phyloP scores from a whole-genome alignment of 2,888 invertebrate species.

The Polydrusus tereticollis region DNA sequence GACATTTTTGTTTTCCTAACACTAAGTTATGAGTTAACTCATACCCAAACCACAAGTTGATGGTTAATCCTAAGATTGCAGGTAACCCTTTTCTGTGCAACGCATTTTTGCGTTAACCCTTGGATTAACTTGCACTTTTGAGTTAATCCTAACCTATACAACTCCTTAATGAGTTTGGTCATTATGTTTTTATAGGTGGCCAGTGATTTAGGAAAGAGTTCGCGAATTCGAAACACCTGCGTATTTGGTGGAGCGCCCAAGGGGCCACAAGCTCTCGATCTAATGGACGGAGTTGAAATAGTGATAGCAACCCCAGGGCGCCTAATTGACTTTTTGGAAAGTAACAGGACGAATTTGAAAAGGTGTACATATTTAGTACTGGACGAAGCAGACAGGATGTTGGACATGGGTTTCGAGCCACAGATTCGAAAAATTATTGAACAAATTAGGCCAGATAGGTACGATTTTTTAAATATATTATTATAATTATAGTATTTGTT shows the following conservation, averaged over 20 bases:
- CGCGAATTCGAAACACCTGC: slow-evolving; percentile 91
- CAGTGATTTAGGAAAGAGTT: slow-evolving; percentile 90
- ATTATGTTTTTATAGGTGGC: slow-evolving; percentile 79
- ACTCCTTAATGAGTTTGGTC: no score
- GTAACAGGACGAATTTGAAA: slow-evolving; percentile 82
- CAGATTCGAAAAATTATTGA: slow-evolving; percentile 97
- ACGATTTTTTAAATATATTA: background rate
- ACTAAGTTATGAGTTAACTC: no score
- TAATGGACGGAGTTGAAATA: slow-evolving; percentile 92
- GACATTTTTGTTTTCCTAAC: no score
- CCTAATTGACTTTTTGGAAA: slow-evolving; percentile 93
- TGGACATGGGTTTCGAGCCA: slow-evolving; percentile 99
- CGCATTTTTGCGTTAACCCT: no score
- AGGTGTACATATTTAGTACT: slow-evolving; percentile 87
- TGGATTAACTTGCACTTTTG: no score
- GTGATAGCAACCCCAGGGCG: slow-evolving; percentile 97
- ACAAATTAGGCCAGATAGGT: slow-evolving; percentile 71
- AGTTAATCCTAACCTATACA: no score
- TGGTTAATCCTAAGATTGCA: no score
- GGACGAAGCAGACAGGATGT: slow-evolving; percentile 92
- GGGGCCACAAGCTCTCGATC: slow-evolving; percentile 87
- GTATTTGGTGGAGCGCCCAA: slow-evolving; percentile 99
- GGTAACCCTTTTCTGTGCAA: no score
- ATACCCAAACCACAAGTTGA: no score
- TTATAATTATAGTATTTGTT: background rate